Evolutionary conservation across 2,113 vertebrate species (phyloP).

Genomic region (Anas platyrhynchos): DNA sequence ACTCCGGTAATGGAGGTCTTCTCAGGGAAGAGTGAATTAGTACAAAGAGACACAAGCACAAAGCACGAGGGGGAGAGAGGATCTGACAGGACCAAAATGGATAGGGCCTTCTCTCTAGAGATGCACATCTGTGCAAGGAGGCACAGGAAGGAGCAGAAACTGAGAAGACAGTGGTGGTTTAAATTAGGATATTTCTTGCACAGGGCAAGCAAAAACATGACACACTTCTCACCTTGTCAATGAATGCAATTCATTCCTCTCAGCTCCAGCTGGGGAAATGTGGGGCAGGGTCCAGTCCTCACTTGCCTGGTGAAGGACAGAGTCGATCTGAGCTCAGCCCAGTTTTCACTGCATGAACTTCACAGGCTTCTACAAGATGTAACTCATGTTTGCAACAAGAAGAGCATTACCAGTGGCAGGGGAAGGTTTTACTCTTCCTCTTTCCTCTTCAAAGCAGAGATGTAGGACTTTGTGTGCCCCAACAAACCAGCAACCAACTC

Average conservation of each 20-base stretch:
- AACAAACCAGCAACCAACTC: not conserved
- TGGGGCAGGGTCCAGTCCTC: not conserved
- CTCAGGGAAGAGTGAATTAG: not conserved
- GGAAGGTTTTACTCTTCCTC: not conserved
- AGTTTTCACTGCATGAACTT: not conserved
- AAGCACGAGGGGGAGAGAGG: not conserved
- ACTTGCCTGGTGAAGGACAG: not conserved
- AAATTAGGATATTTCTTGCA: not conserved
- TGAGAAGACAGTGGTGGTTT: not conserved
- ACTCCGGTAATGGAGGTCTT: not conserved
- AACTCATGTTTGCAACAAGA: accelerated
- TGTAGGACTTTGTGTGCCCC: not conserved
- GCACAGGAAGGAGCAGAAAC: not conserved
- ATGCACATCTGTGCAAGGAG: not conserved
- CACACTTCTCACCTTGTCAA: not conserved
- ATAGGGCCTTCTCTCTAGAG: not conserved
- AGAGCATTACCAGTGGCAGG: not conserved
- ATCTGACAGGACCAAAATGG: not conserved
- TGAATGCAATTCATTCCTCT: not conserved
- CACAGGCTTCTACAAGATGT: accelerated
- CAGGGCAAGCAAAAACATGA: not conserved
- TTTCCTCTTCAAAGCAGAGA: not conserved
- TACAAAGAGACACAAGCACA: not conserved
- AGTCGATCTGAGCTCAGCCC: not conserved
- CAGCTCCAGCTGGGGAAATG: not conserved